Evolutionary conservation across 2,888 invertebrate species (phyloP).

Genomic region (Caenorhabditis drosophilae): DNA sequence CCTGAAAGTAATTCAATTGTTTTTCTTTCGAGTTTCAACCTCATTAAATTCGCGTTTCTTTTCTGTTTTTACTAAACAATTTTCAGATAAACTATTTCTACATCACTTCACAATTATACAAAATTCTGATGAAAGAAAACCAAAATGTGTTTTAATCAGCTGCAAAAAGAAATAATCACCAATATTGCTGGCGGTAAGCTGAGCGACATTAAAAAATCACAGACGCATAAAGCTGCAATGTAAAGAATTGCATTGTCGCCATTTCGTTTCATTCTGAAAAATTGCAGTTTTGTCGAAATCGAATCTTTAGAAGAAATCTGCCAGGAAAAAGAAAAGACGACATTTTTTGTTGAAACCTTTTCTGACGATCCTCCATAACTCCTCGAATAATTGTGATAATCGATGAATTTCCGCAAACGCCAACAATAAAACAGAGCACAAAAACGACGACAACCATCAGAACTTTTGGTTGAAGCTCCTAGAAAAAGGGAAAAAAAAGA

Average conservation of each 20-base stretch:
- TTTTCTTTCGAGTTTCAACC: background rate
- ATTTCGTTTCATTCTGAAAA: constrained; percentile 34
- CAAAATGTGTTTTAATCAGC: background rate
- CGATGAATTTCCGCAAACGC: constrained; percentile 63
- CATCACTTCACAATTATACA: background rate
- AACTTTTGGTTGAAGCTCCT: constrained; percentile 64
- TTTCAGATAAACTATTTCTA: background rate
- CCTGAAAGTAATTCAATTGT: constrained; percentile 34
- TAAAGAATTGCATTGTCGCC: constrained; percentile 65
- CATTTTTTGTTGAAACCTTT: too few relatives aligned
- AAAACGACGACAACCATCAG: constrained; percentile 62
- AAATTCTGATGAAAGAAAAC: too few relatives aligned
- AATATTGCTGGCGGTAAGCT: constrained; percentile 66
- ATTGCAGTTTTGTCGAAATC: too few relatives aligned
- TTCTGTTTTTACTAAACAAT: background rate
- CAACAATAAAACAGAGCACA: constrained; percentile 62
- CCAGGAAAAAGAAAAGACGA: too few relatives aligned
- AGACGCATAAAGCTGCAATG: constrained; percentile 62
- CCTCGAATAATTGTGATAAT: constrained; percentile 63
- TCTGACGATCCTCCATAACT: constrained; percentile 53
- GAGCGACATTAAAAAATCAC: constrained; percentile 64
- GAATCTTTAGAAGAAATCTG: background rate
- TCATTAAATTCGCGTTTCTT: background rate
- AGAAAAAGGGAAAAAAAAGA: constrained; percentile 27
- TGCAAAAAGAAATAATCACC: constrained; percentile 23